Conservation (phyloP, 2,797 vertebrate genomes). For the Enteromius viviparus region DNA sequence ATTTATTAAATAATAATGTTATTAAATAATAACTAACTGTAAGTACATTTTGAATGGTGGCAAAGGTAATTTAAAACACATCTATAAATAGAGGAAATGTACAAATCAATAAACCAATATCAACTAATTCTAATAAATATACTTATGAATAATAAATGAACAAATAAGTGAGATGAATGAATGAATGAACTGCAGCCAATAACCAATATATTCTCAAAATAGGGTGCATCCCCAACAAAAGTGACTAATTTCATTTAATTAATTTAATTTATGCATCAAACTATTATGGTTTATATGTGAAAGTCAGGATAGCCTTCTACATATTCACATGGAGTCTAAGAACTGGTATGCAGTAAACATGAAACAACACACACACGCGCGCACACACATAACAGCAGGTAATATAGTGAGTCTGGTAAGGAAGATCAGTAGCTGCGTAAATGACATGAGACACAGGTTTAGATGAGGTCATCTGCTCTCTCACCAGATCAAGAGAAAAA, state of each 20-base stretch:
- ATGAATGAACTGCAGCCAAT: background rate
- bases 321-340: background rate
- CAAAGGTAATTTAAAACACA: background rate
- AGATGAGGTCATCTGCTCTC: conserved; percentile 36
- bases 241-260: background rate
- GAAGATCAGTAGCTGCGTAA: conserved; percentile 36
- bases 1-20: background rate
- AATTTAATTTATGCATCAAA: background rate
- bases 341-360: background rate
- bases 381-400: conserved; percentile 1
- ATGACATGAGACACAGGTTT: conserved; percentile 27
- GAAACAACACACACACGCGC: background rate
- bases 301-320: background rate
- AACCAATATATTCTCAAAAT: background rate
- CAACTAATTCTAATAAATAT: background rate
- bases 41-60: background rate
- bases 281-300: background rate
- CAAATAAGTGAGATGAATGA: background rate
- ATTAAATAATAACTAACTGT: background rate
- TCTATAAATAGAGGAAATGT: background rate
- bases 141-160: background rate
- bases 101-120: background rate
- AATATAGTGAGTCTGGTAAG: conserved; percentile 4
- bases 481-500: conserved; percentile 36
- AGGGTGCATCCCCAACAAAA: background rate